Conservation (phyloP, 2,113 vertebrate genomes). For the Oriolus oriolus region DNA sequence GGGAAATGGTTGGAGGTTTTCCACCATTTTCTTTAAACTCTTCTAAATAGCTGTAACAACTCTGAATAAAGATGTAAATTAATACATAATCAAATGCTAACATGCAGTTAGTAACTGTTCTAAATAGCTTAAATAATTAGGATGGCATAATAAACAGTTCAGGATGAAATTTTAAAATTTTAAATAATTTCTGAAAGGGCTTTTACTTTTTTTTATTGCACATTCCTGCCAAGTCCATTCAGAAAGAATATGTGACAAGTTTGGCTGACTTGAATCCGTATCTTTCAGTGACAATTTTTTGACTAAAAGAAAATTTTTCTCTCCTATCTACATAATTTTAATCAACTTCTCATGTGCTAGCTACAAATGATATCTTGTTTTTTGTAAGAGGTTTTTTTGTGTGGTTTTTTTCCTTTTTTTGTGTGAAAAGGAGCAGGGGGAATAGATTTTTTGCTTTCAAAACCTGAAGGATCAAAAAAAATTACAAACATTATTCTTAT, state of each 20-base stretch:
- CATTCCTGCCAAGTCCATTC: neutral
- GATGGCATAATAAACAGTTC: neutral
- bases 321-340: neutral
- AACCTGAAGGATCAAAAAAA: neutral
- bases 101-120: neutral
- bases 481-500: neutral
- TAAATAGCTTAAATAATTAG: neutral
- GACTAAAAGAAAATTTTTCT: neutral
- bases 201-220: neutral
- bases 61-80: neutral
- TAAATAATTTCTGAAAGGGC: neutral
- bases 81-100: neutral
- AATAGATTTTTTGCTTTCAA: neutral
- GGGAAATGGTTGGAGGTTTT: neutral
- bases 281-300: neutral
- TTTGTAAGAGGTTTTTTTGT: neutral
- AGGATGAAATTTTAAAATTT: neutral
- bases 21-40: neutral
- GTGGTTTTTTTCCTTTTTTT: too few species aligned
- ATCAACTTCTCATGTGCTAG: neutral
- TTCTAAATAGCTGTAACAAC: neutral
- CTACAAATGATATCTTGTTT: neutral
- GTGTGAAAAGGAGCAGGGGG: neutral
- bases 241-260: neutral
- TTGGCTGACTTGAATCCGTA: neutral